phyloP scores from a whole-genome alignment of 2,113 vertebrate genomes.

The Melospiza melodia region DNA sequence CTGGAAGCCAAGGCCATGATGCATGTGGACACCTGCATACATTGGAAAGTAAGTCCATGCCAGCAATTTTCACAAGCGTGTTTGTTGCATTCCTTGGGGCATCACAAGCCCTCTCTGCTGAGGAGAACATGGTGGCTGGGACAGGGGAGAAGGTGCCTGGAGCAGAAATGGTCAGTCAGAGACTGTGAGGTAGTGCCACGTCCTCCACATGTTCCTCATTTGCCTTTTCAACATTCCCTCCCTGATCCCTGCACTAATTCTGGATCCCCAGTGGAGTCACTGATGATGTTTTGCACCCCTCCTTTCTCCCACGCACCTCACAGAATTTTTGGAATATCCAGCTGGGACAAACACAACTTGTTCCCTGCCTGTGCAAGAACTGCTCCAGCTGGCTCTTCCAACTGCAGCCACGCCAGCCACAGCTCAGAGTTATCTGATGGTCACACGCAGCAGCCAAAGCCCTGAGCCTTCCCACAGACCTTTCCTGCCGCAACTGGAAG shows the following conservation, averaged over 20 bases:
- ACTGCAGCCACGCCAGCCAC: not conserved
- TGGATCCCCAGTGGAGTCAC: not conserved
- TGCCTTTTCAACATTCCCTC: not conserved
- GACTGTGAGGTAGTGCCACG: not conserved
- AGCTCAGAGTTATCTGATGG: slow-evolving; percentile 13
- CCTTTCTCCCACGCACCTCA: not conserved
- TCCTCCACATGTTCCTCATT: not conserved
- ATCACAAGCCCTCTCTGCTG: not conserved
- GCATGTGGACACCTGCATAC: not conserved
- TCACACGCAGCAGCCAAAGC: not conserved
- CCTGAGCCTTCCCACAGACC: not conserved
- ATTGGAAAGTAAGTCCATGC: not conserved
- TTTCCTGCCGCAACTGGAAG: not conserved
- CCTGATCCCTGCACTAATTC: not conserved
- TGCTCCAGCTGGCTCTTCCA: slow-evolving; percentile 22
- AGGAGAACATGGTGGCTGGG: not conserved
- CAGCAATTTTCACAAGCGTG: rapidly evolving
- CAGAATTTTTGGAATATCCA: not conserved
- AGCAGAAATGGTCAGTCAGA: not conserved
- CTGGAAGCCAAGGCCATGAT: not conserved
- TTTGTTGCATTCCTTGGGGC: not conserved
- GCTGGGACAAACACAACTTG: not conserved
- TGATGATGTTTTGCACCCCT: not conserved
- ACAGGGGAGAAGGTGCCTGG: not conserved
- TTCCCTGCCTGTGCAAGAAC: not conserved